Conservation (phyloP, 2,113 vertebrate genomes). For the Hemiscyllium ocellatum region DNA sequence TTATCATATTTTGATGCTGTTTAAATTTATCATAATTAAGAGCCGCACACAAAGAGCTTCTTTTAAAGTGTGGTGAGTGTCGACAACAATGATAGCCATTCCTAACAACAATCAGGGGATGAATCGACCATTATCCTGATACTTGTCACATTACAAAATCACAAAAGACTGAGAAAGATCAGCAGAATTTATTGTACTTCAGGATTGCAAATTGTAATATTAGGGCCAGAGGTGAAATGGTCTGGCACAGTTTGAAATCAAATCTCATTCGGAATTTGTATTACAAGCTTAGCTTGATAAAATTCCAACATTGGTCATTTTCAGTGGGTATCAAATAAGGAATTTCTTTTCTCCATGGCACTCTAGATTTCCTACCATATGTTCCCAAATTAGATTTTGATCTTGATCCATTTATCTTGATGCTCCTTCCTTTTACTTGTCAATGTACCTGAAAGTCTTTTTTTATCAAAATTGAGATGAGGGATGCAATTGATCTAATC, state of each 20-base stretch:
- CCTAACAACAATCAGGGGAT: neutral
- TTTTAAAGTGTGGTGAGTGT: neutral
- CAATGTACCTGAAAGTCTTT: neutral
- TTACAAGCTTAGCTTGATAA: neutral
- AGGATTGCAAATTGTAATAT: neutral
- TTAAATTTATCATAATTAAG: neutral
- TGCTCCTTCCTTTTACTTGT: neutral
- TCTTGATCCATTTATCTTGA: neutral
- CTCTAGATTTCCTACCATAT: neutral
- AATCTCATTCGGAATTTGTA: neutral
- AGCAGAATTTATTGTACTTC: neutral
- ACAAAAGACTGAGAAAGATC: neutral
- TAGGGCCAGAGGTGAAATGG: neutral
- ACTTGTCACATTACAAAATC: neutral
- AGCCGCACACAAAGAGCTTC: neutral
- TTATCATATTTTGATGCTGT: neutral
- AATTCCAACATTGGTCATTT: neutral
- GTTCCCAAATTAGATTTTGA: neutral
- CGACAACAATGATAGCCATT: neutral
- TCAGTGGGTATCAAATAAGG: neutral
- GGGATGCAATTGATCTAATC: neutral
- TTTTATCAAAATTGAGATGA: neutral
- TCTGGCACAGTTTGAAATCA: neutral
- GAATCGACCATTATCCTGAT: neutral
- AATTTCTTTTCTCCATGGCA: neutral